Conservation (phyloP, 2,113 vertebrate genomes). For the Phaethon lepturus region DNA sequence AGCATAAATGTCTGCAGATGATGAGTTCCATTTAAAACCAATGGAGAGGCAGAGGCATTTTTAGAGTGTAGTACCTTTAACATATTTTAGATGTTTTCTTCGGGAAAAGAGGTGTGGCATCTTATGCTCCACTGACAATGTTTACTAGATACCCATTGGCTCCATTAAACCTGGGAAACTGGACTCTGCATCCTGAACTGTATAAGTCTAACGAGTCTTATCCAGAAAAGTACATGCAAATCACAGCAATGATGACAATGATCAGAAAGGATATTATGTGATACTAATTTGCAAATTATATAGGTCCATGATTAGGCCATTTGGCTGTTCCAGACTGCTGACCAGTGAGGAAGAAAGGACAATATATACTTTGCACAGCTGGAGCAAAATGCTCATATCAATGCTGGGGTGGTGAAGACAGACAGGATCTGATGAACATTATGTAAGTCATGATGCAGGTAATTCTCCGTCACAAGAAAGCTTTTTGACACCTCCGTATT, state of each 20-base stretch:
- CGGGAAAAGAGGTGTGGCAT: not conserved
- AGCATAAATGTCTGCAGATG: not conserved
- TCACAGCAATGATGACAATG: not conserved
- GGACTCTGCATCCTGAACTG: not conserved
- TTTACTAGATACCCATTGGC: not conserved
- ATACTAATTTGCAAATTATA: conserved; percentile 5
- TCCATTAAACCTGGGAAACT: not conserved
- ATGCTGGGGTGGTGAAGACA: not conserved
- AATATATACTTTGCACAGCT: not conserved
- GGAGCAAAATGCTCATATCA: not conserved
- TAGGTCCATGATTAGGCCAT: not conserved
- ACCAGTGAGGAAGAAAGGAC: not conserved
- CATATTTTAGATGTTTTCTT: not conserved
- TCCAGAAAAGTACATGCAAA: conserved; percentile 21
- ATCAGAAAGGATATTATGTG: not conserved
- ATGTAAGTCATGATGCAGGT: not conserved
- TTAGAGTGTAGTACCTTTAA: not conserved
- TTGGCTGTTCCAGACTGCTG: not conserved
- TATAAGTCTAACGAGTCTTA: not conserved
- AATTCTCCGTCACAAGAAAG: not conserved
- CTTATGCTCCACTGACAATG: not conserved
- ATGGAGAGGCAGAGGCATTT: not conserved
- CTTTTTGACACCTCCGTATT: not conserved
- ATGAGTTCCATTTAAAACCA: not conserved
- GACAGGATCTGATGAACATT: not conserved